phyloP scores from a whole-genome alignment of 2,888 invertebrate genomes.

The Eupithecia pulchellata region DNA sequence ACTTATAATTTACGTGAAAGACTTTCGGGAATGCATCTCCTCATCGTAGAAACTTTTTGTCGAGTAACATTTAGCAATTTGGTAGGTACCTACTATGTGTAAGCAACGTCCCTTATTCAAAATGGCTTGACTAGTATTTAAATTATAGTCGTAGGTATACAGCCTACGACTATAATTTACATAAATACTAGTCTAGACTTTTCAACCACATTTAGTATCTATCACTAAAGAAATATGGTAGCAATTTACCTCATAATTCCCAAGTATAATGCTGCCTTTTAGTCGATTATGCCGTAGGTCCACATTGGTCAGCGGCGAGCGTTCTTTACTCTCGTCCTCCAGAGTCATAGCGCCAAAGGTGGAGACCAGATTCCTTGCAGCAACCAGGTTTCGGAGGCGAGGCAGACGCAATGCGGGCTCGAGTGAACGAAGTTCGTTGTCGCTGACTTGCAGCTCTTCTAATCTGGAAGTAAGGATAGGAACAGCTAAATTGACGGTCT shows the following conservation, averaged over 20 bases:
- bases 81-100: too few species aligned
- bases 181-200: too few species aligned
- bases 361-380: constrained; percentile 71
- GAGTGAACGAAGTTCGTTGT: constrained; percentile 88
- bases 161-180: too few species aligned
- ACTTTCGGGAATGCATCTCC: too few species aligned
- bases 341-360: constrained; percentile 71
- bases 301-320: constrained; percentile 88
- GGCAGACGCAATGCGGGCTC: constrained; percentile 86
- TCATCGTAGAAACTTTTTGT: too few species aligned
- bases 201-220: too few species aligned
- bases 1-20: too few species aligned
- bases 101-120: too few species aligned
- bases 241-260: constrained; percentile 90
- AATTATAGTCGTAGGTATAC: too few species aligned
- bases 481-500: not conserved
- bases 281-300: constrained; percentile 91
- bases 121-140: too few species aligned
- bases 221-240: too few species aligned
- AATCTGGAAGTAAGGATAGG: constrained; percentile 78
- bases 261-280: constrained; percentile 93
- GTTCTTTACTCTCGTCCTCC: constrained; percentile 66
- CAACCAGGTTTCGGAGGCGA: constrained; percentile 86
- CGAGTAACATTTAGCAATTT: too few species aligned
- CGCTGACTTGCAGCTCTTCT: constrained; percentile 89